These are phyloP conservation scores for Lithophane socia DNA, from an alignment of 2,888 invertebrate species.

Conservation along the genomic window DNA sequence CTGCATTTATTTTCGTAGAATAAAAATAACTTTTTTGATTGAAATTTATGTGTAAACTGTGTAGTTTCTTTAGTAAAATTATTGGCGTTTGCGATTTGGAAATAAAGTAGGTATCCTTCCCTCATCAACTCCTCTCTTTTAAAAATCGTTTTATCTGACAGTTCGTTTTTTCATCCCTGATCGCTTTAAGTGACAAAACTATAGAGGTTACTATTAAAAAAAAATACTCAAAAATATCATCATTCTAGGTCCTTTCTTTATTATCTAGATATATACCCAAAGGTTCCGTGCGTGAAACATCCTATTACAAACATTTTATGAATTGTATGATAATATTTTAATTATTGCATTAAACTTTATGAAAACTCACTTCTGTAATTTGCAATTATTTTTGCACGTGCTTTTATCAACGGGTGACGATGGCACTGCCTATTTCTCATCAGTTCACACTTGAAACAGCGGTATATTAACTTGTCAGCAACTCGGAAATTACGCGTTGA, in stretches of 20 bases:
- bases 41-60: not conserved
- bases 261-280: too few species aligned
- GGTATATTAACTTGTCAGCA: conserved; percentile 24
- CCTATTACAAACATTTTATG: too few species aligned
- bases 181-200: too few species aligned
- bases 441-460: not conserved
- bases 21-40: not conserved
- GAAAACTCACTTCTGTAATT: not conserved
- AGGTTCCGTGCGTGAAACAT: too few species aligned
- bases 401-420: not conserved
- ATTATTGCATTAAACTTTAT: too few species aligned
- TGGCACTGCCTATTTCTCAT: not conserved
- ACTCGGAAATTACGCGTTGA: conserved; percentile 31
- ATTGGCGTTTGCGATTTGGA: not conserved
- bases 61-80: too few species aligned
- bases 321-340: too few species aligned
- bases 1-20: not conserved
- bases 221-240: too few species aligned
- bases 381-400: not conserved
- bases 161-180: not conserved
- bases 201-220: too few species aligned
- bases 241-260: too few species aligned
- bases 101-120: not conserved
- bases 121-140: too few species aligned
- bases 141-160: not conserved